These are phyloP conservation scores for Lontra canadensis DNA, from an alignment of 2,113 vertebrate species.

Conservation along the genomic window DNA sequence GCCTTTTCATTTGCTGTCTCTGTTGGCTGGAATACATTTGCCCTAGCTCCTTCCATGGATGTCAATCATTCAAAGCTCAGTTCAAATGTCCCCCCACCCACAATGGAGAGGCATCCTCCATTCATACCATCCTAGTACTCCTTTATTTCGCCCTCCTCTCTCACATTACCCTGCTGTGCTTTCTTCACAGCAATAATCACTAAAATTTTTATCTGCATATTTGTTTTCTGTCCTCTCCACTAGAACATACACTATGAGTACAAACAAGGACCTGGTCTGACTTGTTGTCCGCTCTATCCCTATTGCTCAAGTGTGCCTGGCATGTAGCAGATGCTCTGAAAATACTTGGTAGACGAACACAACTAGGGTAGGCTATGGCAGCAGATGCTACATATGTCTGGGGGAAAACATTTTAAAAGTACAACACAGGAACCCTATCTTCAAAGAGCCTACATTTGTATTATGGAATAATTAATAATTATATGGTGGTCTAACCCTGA, in stretches of 20 bases:
- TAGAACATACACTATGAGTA: neutral
- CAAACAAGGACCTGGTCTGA: neutral
- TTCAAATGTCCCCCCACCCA: neutral
- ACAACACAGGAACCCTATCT: neutral
- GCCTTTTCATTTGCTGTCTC: constrained; percentile 8
- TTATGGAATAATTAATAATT: neutral
- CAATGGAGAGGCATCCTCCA: neutral
- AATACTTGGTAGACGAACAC: neutral
- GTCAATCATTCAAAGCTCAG: neutral
- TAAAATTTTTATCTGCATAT: neutral
- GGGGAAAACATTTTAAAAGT: too few species aligned
- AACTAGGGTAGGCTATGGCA: neutral
- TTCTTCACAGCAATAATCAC: neutral
- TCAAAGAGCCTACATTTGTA: neutral
- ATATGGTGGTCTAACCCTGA: neutral
- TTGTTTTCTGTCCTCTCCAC: neutral
- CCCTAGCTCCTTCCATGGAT: neutral
- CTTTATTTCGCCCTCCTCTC: neutral
- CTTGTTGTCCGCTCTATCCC: neutral
- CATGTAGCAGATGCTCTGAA: neutral
- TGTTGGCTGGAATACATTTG: neutral
- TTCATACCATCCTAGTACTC: neutral
- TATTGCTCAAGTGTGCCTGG: neutral
- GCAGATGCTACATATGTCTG: neutral
- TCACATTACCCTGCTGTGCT: neutral